phyloP scores from a whole-genome alignment of 2,113 vertebrate genomes.

The Onychostruthus taczanowskii region DNA sequence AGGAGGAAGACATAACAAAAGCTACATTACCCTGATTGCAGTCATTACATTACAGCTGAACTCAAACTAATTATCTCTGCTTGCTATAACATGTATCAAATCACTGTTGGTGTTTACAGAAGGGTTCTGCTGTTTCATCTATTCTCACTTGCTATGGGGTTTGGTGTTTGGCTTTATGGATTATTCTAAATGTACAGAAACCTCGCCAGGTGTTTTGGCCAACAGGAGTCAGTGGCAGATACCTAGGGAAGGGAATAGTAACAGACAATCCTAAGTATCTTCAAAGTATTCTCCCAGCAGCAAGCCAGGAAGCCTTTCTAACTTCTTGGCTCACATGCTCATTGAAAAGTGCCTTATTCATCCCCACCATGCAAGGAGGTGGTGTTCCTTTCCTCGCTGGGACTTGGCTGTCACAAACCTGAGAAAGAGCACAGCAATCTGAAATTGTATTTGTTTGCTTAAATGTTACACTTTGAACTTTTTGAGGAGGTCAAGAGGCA shows the following conservation, averaged over 20 bases:
- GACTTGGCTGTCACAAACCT: background rate
- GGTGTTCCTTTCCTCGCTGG: background rate
- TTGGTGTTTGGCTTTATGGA: background rate
- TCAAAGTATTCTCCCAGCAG: background rate
- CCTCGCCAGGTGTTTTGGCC: background rate
- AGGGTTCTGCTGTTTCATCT: background rate
- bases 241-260: background rate
- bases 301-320: background rate
- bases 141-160: background rate
- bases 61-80: background rate
- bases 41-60: background rate
- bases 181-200: accelerated
- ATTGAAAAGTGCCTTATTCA: background rate
- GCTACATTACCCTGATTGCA: background rate
- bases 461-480: background rate
- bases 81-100: background rate
- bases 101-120: background rate
- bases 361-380: background rate
- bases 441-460: background rate
- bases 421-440: background rate
- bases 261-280: background rate
- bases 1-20: background rate
- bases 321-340: background rate
- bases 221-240: background rate
- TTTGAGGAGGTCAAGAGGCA: background rate